A percentile compares a stretch with the other conserved stretches of the same genome.
phyloP scores from a whole-genome alignment of 1,140 invertebrate species.

The Lucilia sericata region DNA sequence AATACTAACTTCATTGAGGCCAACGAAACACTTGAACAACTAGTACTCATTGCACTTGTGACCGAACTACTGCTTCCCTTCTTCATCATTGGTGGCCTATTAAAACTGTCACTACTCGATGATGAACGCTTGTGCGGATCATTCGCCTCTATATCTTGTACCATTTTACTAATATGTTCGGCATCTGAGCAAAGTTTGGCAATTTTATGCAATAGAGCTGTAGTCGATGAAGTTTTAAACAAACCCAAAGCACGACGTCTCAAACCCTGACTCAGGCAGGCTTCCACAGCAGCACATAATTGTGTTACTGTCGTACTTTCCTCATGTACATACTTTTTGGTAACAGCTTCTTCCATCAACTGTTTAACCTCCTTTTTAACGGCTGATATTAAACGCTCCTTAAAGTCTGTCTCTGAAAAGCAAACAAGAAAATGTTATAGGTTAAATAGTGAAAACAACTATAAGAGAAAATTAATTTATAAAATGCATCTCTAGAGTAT shows the following conservation, averaged over 20 bases:
- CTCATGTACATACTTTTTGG: slow-evolving; percentile 91
- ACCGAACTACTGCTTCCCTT: slow-evolving; percentile 74
- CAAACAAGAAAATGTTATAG: background rate
- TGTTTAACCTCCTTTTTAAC: slow-evolving; percentile 92
- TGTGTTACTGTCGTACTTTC: slow-evolving; percentile 90
- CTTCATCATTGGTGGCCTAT: slow-evolving; percentile 73
- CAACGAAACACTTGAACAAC: slow-evolving; percentile 58
- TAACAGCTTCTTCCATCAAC: slow-evolving; percentile 95
- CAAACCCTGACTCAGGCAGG: slow-evolving; percentile 88
- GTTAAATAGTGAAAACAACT: background rate
- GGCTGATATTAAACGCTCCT: slow-evolving; percentile 80
- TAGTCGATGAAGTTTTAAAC: slow-evolving; percentile 91
- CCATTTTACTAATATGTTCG: slow-evolving; percentile 79
- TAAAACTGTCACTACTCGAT: slow-evolving; percentile 80
- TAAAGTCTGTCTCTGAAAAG: slow-evolving; percentile 70
- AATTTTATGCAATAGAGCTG: slow-evolving; percentile 90
- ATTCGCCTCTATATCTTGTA: slow-evolving; percentile 75
- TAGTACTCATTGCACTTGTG: slow-evolving; percentile 62
- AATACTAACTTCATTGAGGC: slow-evolving; percentile 60
- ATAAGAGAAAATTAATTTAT: background rate
- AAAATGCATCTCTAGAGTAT: background rate
- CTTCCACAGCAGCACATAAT: slow-evolving; percentile 87
- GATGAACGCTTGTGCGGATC: slow-evolving; percentile 79
- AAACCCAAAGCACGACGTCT: slow-evolving; percentile 78
- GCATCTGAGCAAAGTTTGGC: slow-evolving; percentile 81